Conservation (phyloP, 2,797 vertebrate species). For the Falco novaeseelandiae region DNA sequence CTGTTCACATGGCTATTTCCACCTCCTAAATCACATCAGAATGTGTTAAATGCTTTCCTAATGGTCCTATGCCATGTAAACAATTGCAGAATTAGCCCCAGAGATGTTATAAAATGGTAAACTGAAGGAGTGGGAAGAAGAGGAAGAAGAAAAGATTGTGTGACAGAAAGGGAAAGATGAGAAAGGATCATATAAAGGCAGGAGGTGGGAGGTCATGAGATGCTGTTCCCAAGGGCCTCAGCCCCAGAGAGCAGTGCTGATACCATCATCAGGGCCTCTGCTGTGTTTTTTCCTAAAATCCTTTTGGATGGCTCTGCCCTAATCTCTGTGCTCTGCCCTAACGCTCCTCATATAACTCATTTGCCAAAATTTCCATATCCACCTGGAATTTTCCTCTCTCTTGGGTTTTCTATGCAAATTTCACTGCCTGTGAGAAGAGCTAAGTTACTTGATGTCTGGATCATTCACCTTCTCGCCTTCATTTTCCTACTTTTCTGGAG, state of each 20-base stretch:
- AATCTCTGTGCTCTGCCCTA: fast-evolving
- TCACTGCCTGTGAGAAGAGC: neutral
- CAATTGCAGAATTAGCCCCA: neutral
- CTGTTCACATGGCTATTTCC: neutral
- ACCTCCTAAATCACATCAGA: neutral
- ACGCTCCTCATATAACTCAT: neutral
- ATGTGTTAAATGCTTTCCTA: neutral
- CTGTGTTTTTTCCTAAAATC: neutral
- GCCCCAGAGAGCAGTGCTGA: neutral
- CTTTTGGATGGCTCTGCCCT: neutral
- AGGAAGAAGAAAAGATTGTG: neutral
- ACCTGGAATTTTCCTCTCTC: neutral
- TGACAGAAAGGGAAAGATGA: neutral
- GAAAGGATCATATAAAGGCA: neutral
- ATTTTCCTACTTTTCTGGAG: neutral
- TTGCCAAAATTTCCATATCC: neutral
- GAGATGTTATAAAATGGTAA: neutral
- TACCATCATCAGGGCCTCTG: neutral
- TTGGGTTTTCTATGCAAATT: conserved; percentile 1
- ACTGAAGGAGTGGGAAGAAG: neutral
- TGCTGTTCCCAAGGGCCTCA: neutral
- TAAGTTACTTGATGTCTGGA: neutral
- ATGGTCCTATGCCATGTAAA: neutral
- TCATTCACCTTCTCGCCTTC: neutral
- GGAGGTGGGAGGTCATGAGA: neutral